phyloP scores from a whole-genome alignment of 2,797 vertebrate species.

The Pogonophryne albipinna region DNA sequence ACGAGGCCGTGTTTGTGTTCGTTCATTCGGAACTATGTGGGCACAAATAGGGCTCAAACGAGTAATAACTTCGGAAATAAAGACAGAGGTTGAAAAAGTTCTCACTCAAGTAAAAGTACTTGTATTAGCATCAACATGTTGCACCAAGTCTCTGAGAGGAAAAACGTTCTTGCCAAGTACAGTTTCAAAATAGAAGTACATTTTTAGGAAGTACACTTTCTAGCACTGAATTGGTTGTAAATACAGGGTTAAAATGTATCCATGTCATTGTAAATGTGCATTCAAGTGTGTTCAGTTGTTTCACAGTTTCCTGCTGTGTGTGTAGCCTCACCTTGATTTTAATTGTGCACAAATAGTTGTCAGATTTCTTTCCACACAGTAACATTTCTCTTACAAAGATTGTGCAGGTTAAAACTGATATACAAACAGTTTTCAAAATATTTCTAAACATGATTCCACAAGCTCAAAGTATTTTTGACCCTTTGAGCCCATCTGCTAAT shows the following conservation, averaged over 20 bases:
- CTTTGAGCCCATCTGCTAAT: neutral
- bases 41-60: neutral
- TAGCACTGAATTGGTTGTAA: neutral
- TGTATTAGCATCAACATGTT: neutral
- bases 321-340: neutral
- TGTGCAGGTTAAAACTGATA: neutral
- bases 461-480: neutral
- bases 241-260: neutral
- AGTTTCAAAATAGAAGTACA: neutral
- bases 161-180: rapidly evolving
- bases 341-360: neutral
- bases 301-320: neutral
- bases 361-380: neutral
- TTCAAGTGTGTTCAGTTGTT: neutral
- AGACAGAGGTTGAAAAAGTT: neutral
- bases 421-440: neutral
- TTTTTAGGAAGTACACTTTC: too few species aligned
- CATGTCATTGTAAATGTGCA: neutral
- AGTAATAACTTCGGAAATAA: neutral
- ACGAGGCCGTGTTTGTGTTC: neutral
- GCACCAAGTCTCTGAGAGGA: neutral
- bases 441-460: neutral
- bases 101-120: too few species aligned
- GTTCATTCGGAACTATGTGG: neutral
- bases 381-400: neutral